Conservation (phyloP, 2,797 vertebrate genomes). For the Graptemys geographica region DNA sequence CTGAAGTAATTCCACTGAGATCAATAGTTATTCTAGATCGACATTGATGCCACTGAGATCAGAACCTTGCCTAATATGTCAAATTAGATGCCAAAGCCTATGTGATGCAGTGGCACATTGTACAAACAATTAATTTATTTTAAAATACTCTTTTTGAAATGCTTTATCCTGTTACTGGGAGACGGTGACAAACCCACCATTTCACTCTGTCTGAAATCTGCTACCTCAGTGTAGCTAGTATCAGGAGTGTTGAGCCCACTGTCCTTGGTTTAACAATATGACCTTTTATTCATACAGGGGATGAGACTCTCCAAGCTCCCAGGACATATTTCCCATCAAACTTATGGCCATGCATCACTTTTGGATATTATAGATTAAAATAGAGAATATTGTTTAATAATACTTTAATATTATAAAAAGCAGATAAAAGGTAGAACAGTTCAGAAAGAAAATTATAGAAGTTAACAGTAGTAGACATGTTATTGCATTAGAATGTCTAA, state of each 20-base stretch:
- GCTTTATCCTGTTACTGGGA: conserved; percentile 25
- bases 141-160: conserved; percentile 33
- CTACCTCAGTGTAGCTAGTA: neutral
- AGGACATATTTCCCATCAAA: neutral
- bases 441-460: neutral
- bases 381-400: neutral
- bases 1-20: conserved; percentile 42
- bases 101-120: neutral
- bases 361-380: neutral
- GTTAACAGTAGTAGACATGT: neutral
- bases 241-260: neutral
- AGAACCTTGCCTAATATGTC: neutral
- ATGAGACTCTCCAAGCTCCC: neutral
- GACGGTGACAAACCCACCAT: neutral
- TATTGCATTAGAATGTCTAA: neutral
- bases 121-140: conserved; percentile 23
- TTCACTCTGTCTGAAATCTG: conserved; percentile 37
- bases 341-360: neutral
- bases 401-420: neutral
- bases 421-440: neutral
- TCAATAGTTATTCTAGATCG: neutral
- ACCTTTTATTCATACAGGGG: neutral
- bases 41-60: neutral
- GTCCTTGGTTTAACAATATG: neutral
- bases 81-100: conserved; percentile 28